Base-by-base conservation (phyloP, 2,797 vertebrate species). In the Lepus oiostolus region DNA sequence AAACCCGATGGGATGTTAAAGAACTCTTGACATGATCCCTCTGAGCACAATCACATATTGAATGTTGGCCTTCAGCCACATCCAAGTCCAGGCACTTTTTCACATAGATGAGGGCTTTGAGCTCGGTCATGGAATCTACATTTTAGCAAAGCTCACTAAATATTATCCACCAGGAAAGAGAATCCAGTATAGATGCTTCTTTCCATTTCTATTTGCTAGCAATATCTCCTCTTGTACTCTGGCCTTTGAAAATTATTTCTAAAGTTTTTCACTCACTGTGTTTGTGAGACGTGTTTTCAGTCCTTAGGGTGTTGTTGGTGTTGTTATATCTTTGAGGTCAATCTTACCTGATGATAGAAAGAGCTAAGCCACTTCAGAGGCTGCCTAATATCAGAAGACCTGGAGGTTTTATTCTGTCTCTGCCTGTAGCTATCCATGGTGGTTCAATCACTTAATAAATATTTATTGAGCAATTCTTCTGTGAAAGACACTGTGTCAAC, bases 401-500 rank as follows among this genome's bases (percentile, higher is more conserved):
- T 6, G 10, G 19, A 21, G 2, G 5, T 38, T 86, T 79, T 76
- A 10, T 22, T 35, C 30, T 58, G 10, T 87, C 16, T 86, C 76
- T 88, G 47, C 54, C 30, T 50, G 4, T n/a, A 67, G n/a, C 38
- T 72, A 16, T 52, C 35, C 58, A 6, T 4, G 11, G 32, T 52
- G 11, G 58, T 30, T 60, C 32, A 24, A 54, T 24, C 58, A 52
- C 42, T 84, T 91, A 75, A 50, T 42, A 47, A 88, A 30, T 21
- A 65, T 71, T 90, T 60, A 72, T 8, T 79, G 38, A 94, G 47
- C 68, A 80, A 47, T 5, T 76, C 13, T 58, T 94, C 88, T 86
- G 58, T 84, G 38, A 89, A 85, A 84, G 83, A 7, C 32, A 65
- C 14, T 72, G 2, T 35, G 22, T 77, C 89, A 84, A 14, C n/a